Base-by-base conservation (phyloP, 2,797 vertebrate species). In the Phoebastria nigripes region DNA sequence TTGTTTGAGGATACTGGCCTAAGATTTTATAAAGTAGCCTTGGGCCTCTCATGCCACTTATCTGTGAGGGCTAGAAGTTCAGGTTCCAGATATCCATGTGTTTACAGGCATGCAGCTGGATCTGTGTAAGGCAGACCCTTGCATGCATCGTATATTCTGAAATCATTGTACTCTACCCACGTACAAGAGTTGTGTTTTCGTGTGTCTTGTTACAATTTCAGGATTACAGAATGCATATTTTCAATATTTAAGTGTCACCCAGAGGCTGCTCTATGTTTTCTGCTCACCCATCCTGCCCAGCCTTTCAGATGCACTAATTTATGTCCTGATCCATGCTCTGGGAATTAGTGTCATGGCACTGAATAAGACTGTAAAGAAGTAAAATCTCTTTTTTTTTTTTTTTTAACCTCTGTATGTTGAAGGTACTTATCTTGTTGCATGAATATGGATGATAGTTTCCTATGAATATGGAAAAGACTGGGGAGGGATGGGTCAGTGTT, bases 361-460 rank as follows among this genome's bases (percentile, higher is more conserved):
- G 82, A 94, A 87, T 95, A 90, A 41, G 90, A 90, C n/a, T 71
- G 85, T 90, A 94, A 95, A 79, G 83, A 94, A 91, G 54, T 81
- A 71, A 90, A 94, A 69, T 79, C 18, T 69, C 44, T n/a, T 35
- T 61, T 11, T 11, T 49, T 47, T 47, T 47, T 47, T 79, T 83
- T 72, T 76, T 93, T 87, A 95, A 91, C 90, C 87, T 94, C 81
- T 62, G 49, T 85, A 77, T 65, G 73, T 92, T 95, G 94, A 95
- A 93, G 74, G 96, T 97, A 93, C 90, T 94, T 96, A 96, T 97
- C 95, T 92, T 94, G 89, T 95, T 95, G 63, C 81, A 97, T 98
- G 98, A 98, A 98, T 98, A 98, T 98, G 98, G 97, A 98, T 96
- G 92, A 94, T 94, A 49, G 35, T 92, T 96, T 96, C 61, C 71